Evolutionary conservation across 1,140 invertebrate genomes (phyloP).

Genomic region (Drusus annulatus): DNA sequence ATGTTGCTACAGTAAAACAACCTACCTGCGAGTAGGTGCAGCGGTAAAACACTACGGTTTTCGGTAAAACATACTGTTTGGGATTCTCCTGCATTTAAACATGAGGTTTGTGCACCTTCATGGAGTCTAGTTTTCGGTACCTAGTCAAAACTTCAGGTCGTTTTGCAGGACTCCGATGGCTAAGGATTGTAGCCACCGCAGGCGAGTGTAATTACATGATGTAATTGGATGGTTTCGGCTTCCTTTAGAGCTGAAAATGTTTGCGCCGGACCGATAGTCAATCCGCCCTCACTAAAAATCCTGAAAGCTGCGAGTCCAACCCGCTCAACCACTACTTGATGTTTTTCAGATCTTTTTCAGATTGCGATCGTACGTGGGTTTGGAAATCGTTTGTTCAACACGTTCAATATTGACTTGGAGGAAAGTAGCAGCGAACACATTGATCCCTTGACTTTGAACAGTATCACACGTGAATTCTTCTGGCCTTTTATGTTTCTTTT

Average conservation of each 20-base stretch:
- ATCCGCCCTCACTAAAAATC: neutral
- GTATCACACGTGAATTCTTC: no score
- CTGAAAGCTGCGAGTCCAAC: neutral
- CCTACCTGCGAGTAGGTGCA: no score
- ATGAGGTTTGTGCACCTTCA: slow-evolving; percentile 9
- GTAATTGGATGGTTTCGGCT: slow-evolving; percentile 55
- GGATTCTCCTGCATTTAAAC: no score
- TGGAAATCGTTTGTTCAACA: slow-evolving; percentile 37
- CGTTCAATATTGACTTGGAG: slow-evolving; percentile 33
- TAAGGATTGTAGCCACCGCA: slow-evolving; percentile 43
- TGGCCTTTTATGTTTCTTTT: no score
- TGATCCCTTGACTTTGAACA: neutral
- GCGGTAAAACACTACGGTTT: no score
- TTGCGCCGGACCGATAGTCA: slow-evolving; percentile 40
- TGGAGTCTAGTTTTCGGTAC: slow-evolving; percentile 5
- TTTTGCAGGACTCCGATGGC: slow-evolving; percentile 40
- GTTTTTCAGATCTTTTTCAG: slow-evolving; percentile 7
- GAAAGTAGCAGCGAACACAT: slow-evolving; percentile 3
- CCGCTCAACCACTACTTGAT: neutral
- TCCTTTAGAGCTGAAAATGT: slow-evolving; percentile 33
- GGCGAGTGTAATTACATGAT: slow-evolving; percentile 55
- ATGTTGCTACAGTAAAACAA: no score
- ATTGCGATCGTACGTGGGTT: neutral
- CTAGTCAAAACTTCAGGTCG: slow-evolving; percentile 39
- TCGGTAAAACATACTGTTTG: no score